phyloP scores from a whole-genome alignment of 2,113 vertebrate species.

The Dromaius novaehollandiae region DNA sequence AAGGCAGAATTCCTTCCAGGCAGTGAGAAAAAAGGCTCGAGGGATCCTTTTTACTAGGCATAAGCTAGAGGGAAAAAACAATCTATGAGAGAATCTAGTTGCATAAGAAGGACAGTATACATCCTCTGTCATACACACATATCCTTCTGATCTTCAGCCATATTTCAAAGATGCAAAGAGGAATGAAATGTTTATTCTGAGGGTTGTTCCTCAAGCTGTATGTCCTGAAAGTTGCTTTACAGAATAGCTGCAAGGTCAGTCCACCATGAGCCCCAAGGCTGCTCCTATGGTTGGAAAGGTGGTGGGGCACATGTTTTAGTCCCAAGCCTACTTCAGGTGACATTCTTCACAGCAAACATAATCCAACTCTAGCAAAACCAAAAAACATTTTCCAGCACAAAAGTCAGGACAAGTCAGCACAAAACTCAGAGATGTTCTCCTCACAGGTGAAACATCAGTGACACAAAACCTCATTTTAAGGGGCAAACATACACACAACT shows the following conservation, averaged over 20 bases:
- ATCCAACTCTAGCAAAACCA: neutral
- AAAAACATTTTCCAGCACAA: neutral
- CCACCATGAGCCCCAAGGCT: neutral
- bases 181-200: neutral
- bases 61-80: neutral
- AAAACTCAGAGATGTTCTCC: neutral
- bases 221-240: neutral
- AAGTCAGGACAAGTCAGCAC: neutral
- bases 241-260: neutral
- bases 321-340: neutral
- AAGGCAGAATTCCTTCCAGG: neutral
- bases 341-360: neutral
- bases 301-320: neutral
- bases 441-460: neutral
- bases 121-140: neutral
- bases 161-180: neutral
- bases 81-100: neutral
- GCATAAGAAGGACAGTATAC: neutral
- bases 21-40: neutral
- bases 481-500: fast-evolving
- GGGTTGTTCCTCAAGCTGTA: neutral
- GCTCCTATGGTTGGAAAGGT: neutral
- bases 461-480: neutral
- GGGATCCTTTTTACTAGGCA: neutral
- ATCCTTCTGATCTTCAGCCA: neutral